Conservation (phyloP, 2,797 vertebrate genomes). For the Dicrostonyx torquatus region DNA sequence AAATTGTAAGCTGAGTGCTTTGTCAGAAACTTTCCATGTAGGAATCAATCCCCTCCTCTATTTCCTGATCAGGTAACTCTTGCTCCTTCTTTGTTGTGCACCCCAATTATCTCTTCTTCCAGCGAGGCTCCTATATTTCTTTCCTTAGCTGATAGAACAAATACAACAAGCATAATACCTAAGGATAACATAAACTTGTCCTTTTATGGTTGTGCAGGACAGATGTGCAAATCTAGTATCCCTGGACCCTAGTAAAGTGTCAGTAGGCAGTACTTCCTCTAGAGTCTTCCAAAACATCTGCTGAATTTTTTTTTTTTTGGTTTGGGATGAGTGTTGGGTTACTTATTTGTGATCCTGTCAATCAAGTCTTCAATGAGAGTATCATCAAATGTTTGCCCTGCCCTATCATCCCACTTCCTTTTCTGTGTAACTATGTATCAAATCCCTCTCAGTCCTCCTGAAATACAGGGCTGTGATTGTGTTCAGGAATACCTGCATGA, state of each 20-base stretch:
- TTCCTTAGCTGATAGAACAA: neutral
- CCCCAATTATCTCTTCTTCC: neutral
- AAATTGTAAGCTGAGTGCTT: neutral
- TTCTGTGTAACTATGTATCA: neutral
- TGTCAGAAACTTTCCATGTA: neutral
- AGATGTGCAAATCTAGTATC: neutral
- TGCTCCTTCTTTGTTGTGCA: neutral
- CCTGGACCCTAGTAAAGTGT: too few relatives aligned
- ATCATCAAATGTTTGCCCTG: neutral
- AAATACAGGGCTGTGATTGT: neutral
- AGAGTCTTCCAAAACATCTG: accelerated
- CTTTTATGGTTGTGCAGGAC: neutral
- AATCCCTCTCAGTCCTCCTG: neutral
- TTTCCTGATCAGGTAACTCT: neutral
- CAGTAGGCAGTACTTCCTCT: accelerated
- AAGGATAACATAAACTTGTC: neutral
- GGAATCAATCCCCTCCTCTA: neutral
- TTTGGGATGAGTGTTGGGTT: neutral
- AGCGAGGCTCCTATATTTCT: neutral
- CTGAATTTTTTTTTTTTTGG: neutral
- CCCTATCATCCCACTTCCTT: neutral
- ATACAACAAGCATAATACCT: neutral
- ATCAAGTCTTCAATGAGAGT: accelerated
- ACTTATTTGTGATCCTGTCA: neutral
- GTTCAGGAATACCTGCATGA: neutral